Evolutionary conservation across 2,113 vertebrate genomes (phyloP).

Genomic region (Tympanuchus pallidicinctus): DNA sequence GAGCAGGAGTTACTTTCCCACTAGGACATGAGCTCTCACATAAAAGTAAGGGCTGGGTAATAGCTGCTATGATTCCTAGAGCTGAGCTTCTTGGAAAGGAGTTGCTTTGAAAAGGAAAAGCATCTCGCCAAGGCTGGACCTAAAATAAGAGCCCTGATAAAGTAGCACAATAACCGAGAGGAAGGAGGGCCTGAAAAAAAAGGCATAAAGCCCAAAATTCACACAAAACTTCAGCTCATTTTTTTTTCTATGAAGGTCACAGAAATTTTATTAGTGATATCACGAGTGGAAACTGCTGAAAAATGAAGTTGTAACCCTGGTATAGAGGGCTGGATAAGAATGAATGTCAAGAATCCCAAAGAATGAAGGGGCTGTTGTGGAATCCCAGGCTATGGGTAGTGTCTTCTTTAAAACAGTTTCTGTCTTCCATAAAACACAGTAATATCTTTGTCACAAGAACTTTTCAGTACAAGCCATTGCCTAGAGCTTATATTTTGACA

Average conservation of each 20-base stretch:
- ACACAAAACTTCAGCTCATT: neutral
- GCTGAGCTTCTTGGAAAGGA: neutral
- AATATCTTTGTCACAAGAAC: neutral
- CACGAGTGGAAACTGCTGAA: neutral
- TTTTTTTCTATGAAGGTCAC: neutral
- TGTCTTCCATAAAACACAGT: neutral
- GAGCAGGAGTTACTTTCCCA: neutral
- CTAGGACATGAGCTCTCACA: neutral
- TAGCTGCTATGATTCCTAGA: neutral
- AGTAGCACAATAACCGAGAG: neutral
- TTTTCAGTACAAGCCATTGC: neutral
- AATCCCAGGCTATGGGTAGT: neutral
- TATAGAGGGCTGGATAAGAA: neutral
- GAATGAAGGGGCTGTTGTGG: neutral
- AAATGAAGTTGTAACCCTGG: neutral
- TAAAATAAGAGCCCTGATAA: neutral
- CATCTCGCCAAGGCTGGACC: neutral
- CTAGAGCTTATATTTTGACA: neutral
- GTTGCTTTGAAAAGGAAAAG: neutral
- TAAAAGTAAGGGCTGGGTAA: neutral
- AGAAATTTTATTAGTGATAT: neutral
- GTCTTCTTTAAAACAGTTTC: neutral
- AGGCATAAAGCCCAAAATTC: neutral
- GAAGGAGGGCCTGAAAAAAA: neutral
- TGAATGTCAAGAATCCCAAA: neutral